Conservation (phyloP, 2,888 invertebrate species). For the Amblyjoppa proteus region DNA sequence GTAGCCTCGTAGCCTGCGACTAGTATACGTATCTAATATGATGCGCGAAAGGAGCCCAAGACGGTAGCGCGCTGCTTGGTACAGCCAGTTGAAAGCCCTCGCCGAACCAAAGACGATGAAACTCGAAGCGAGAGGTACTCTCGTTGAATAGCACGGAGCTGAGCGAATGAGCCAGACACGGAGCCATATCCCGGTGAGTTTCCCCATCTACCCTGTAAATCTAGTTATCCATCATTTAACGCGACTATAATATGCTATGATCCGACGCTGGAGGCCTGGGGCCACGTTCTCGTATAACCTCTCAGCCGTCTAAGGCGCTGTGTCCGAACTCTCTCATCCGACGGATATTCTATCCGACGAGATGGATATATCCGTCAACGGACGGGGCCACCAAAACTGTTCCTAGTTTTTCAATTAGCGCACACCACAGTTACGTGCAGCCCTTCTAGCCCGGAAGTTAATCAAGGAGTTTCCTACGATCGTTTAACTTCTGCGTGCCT, state of each 20-base stretch:
- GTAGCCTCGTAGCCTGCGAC: background rate
- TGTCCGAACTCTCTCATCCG: background rate
- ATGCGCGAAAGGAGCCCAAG: background rate
- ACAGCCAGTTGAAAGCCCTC: background rate
- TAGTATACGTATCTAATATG: slow-evolving; percentile 27
- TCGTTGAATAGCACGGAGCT: background rate
- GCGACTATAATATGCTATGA: slow-evolving; percentile 10
- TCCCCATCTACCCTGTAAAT: slow-evolving; percentile 28
- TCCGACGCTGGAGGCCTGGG: background rate
- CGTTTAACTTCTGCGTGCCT: slow-evolving; percentile 9
- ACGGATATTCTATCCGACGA: background rate
- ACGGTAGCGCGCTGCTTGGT: background rate
- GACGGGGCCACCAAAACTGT: background rate
- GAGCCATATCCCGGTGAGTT: background rate
- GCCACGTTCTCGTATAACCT: background rate
- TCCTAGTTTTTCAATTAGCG: background rate
- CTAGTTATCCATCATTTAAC: slow-evolving; percentile 36
- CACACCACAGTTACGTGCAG: background rate
- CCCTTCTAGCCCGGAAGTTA: slow-evolving; percentile 36
- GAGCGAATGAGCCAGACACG: background rate
- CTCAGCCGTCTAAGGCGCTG: background rate
- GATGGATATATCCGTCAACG: slow-evolving; percentile 1
- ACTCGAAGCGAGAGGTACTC: background rate
- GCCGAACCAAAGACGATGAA: slow-evolving; percentile 2
- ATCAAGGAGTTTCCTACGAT: slow-evolving; percentile 32